Conservation (phyloP, 2,888 invertebrate genomes). For the Cheilosia impressa region DNA sequence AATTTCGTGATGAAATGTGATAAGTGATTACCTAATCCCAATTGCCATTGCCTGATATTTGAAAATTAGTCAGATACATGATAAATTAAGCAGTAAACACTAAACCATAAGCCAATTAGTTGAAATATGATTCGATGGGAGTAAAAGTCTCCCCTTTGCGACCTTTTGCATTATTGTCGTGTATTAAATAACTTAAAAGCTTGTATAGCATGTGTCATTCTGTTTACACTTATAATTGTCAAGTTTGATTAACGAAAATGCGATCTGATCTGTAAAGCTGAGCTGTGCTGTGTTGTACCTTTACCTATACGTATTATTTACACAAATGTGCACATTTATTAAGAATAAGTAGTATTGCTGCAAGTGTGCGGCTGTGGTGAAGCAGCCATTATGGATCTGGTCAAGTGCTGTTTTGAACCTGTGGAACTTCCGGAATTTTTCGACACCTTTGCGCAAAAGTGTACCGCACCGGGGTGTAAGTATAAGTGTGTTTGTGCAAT, state of each 20-base stretch:
- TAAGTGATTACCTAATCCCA: too few relatives aligned
- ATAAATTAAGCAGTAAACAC: background rate
- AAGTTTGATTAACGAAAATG: too few relatives aligned
- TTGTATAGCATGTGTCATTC: conserved; percentile 4
- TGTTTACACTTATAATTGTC: too few relatives aligned
- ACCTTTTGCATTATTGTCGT: conserved; percentile 40
- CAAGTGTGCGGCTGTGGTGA: background rate
- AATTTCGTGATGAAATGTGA: conserved; percentile 13
- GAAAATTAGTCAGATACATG: background rate
- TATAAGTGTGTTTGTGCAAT: conserved; percentile 78
- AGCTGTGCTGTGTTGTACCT: background rate
- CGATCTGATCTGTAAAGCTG: too few relatives aligned
- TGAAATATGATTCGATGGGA: conserved; percentile 17
- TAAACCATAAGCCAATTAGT: conserved; percentile 46
- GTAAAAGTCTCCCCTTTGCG: conserved; percentile 8
- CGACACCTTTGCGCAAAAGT: conserved; percentile 90
- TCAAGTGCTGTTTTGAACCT: conserved; percentile 92
- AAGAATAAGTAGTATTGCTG: background rate
- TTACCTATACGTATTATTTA: background rate
- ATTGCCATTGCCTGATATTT: background rate
- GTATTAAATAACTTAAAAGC: conserved; percentile 15
- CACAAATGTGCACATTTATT: background rate
- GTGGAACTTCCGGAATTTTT: conserved; percentile 90
- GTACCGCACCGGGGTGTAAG: conserved; percentile 93
- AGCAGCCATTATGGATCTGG: conserved; percentile 79